A percentile compares a stretch with the other conserved stretches of the same genome.
Conservation (phyloP, 2,888 invertebrate genomes). For the Drosophila antonietae region DNA sequence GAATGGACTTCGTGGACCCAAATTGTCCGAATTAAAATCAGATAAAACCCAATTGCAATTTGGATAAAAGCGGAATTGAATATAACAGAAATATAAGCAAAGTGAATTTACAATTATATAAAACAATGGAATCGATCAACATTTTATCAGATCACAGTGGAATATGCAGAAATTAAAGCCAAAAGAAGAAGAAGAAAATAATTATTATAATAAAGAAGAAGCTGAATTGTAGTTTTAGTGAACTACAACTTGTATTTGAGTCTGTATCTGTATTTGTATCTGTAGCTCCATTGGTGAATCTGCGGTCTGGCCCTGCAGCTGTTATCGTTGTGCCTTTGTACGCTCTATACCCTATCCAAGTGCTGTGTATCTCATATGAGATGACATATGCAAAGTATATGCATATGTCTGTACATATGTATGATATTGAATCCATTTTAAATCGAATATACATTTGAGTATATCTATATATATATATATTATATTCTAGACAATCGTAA, state of each 20-base stretch:
- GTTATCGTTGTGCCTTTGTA: constrained; percentile 29
- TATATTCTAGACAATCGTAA: too few species aligned
- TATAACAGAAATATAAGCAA: constrained; percentile 3
- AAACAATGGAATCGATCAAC: constrained; percentile 6
- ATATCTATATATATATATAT: too few species aligned
- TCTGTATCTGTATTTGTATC: constrained; percentile 24
- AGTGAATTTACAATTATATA: constrained; percentile 1
- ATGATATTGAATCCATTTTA: too few species aligned
- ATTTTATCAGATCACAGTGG: neutral
- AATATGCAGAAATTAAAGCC: neutral
- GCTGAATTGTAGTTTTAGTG: constrained; percentile 7
- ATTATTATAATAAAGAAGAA: constrained; percentile 2
- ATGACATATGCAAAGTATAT: neutral
- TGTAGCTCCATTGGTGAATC: constrained; percentile 29
- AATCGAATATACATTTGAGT: too few species aligned
- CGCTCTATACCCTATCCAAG: neutral
- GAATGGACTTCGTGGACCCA: constrained; percentile 11
- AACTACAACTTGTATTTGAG: constrained; percentile 37
- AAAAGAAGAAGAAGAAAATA: neutral
- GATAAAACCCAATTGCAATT: constrained; percentile 58
- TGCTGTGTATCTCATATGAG: neutral
- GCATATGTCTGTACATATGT: neutral
- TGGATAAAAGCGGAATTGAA: constrained; percentile 24
- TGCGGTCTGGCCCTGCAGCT: constrained; percentile 56
- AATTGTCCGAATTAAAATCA: constrained; percentile 54